Evolutionary conservation across 2,797 vertebrate species (phyloP).

Genomic region (Sebastes jordani): DNA sequence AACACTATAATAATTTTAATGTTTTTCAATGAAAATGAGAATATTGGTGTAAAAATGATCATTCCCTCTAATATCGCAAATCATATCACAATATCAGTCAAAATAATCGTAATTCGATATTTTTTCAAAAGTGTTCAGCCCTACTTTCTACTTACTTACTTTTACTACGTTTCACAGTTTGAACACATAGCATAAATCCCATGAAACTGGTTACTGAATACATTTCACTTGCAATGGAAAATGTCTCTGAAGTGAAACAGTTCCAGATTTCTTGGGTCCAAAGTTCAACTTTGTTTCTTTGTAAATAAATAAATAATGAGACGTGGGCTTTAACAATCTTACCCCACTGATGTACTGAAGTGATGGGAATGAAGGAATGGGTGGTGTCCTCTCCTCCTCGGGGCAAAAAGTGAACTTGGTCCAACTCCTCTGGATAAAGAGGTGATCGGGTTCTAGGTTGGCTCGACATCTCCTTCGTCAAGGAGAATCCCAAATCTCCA

Average conservation of each 20-base stretch:
- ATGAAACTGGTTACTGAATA: background rate
- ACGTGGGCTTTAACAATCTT: background rate
- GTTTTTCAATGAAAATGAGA: no score
- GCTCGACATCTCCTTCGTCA: background rate
- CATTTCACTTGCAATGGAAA: background rate
- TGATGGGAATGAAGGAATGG: background rate
- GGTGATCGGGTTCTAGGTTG: background rate
- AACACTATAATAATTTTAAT: no score
- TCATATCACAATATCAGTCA: no score
- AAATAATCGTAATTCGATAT: no score
- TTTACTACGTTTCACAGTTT: background rate
- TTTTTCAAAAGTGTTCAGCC: no score
- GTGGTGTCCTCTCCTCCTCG: background rate
- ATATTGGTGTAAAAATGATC: no score
- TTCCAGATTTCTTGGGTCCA: no score
- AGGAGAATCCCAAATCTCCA: background rate
- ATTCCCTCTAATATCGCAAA: no score
- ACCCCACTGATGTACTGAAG: background rate
- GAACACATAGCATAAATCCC: background rate
- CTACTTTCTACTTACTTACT: no score
- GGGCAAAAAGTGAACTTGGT: background rate
- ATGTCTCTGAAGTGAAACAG: no score
- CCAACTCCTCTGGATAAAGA: background rate
- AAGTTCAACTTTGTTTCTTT: no score
- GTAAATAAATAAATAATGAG: background rate